Evolutionary conservation across 2,797 vertebrate genomes (phyloP), one percentile per base, ranked within the genome.

Genomic region (Sus cebifrons): DNA sequence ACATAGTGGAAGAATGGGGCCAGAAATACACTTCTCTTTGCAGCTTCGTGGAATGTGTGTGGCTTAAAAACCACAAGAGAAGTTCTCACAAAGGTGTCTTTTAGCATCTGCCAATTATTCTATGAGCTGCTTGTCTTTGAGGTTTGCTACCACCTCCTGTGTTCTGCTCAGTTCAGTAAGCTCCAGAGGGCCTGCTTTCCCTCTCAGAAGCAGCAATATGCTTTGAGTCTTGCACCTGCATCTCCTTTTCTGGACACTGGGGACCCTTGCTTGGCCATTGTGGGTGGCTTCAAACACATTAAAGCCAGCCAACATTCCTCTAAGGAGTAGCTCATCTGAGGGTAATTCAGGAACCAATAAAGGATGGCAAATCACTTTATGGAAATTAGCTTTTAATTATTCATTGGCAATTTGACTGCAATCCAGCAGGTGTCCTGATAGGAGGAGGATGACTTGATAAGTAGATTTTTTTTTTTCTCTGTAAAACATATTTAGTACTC

Each of bases 361-460:
- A 91, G 17, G 65, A 44, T 90, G 86, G 92, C 36, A 96, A 97
- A 95, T 81, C 29, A 12, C 32, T 75, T 96, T 29, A 91, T 98
- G 96, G 92, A 98, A 97, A 98, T 96, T 85, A 95, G 21, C 70
- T 95, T 94, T 98, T 97, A 98, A 98, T 97, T 97, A 92, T 93
- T 96, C 92, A 65, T 25, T 23, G 88, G 93, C 93, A 96, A 11
- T 96, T 92, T 97, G 96, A 92, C 85, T 96, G 68, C 60, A 82
- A 92, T 96, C 78, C 32, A 32, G 96, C 89, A 96, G 94, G 93
- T 97, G 96, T 93, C 89, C 32, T 54, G 77, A 97, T 95, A 87
- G 71, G 86, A 6, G 44, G 77, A 95, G 58, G 64, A 91, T 56
- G 73, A 96, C 68, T 96, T 95, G 97, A 75, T 96, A 94, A 97